Evolutionary conservation across 2,113 vertebrate genomes (phyloP).

Genomic region (Brachypteracias leptosomus): DNA sequence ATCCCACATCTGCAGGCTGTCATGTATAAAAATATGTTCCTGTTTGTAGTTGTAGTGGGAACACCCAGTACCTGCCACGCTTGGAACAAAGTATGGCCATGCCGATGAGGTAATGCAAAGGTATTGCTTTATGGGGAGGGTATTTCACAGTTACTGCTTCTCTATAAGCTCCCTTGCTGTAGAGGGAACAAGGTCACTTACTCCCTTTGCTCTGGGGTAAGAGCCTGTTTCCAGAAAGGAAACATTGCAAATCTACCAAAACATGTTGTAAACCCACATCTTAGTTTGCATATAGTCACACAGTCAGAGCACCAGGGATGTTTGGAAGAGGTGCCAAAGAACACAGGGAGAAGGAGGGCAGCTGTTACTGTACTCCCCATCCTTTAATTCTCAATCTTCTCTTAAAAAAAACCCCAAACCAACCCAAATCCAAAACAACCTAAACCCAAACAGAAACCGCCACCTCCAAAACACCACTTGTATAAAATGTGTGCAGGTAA

Average conservation of each 20-base stretch:
- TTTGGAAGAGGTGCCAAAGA: background rate
- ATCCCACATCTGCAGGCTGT: conserved; percentile 32
- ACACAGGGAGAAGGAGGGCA: background rate
- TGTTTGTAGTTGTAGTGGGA: background rate
- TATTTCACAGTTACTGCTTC: background rate
- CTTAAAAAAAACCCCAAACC: background rate
- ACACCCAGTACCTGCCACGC: conserved; percentile 42
- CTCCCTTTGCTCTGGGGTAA: background rate
- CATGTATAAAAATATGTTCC: conserved; percentile 34
- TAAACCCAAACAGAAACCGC: background rate
- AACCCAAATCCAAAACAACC: background rate
- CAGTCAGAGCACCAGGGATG: background rate
- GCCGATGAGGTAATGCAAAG: background rate
- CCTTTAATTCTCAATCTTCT: background rate
- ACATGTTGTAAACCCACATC: background rate
- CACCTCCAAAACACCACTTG: background rate
- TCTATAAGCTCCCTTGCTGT: background rate
- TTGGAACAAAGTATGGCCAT: background rate
- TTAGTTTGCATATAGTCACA: background rate
- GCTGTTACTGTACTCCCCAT: background rate
- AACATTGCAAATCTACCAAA: background rate
- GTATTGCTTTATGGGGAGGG: background rate
- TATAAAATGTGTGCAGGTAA: background rate
- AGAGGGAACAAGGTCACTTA: background rate
- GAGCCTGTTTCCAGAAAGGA: background rate